Conservation (phyloP, 2,888 invertebrate genomes). For the Aspidiotus rigidus region DNA sequence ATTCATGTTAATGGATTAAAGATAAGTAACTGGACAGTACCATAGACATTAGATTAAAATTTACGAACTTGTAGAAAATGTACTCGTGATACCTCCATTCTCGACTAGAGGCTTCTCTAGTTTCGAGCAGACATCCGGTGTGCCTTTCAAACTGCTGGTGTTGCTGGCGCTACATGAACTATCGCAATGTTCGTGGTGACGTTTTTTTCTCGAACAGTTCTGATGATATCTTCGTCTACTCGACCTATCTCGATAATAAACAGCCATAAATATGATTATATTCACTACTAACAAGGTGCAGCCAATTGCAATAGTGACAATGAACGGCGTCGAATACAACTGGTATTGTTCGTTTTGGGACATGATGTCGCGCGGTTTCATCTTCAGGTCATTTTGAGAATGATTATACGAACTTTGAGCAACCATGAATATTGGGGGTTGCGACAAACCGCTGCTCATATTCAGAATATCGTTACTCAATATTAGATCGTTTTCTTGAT, state of each 20-base stretch:
- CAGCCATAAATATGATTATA: conserved; percentile 73
- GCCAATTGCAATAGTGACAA: conserved; percentile 89
- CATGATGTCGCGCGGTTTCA: conserved; percentile 43
- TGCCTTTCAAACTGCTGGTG: conserved; percentile 26
- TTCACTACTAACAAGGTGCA: conserved; percentile 70
- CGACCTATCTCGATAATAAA: conserved; percentile 53
- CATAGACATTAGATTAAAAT: not conserved
- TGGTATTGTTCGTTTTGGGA: conserved; percentile 68
- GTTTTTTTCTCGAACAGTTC: conserved; percentile 23
- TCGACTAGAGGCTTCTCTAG: conserved; percentile 24
- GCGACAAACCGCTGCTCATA: conserved; percentile 28
- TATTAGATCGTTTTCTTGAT: conserved; percentile 16
- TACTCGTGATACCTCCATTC: conserved; percentile 22
- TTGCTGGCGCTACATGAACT: conserved; percentile 32
- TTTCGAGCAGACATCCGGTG: conserved; percentile 28
- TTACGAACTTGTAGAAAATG: not conserved
- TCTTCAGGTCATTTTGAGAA: conserved; percentile 39
- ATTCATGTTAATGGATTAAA: not conserved
- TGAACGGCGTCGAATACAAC: conserved; percentile 80
- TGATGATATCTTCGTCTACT: conserved; percentile 19
- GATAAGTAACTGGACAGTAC: no score
- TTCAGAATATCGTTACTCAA: conserved; percentile 22
- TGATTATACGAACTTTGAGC: conserved; percentile 39
- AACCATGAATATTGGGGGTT: conserved; percentile 39
- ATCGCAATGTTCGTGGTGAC: conserved; percentile 30